Evolutionary conservation across 2,797 vertebrate species (phyloP).

Genomic region (Anolis apletophallus): DNA sequence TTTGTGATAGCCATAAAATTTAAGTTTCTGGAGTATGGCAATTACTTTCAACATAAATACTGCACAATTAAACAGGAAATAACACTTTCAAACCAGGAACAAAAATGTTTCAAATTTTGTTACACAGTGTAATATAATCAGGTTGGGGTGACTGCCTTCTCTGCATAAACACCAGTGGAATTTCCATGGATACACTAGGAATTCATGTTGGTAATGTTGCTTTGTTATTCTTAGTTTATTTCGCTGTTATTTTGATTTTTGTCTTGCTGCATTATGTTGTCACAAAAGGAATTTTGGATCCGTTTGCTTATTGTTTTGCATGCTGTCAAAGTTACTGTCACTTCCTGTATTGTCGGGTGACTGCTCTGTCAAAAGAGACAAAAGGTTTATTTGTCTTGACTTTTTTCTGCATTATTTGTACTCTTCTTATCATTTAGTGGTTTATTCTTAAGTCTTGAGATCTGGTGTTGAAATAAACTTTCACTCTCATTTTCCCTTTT

Average conservation of each 20-base stretch:
- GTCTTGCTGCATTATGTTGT: not conserved
- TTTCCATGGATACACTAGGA: not conserved
- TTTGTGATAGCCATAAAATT: too few species aligned
- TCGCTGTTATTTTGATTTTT: not conserved
- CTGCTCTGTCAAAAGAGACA: not conserved
- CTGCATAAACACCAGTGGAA: not conserved
- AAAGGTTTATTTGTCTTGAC: conserved; percentile 28
- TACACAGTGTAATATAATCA: not conserved
- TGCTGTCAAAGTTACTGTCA: conserved; percentile 17
- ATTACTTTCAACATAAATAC: too few species aligned
- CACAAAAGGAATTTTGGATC: not conserved
- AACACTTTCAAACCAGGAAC: too few species aligned
- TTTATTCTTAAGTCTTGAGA: not conserved
- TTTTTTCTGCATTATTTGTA: not conserved
- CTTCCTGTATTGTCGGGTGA: not conserved
- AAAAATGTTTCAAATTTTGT: too few species aligned
- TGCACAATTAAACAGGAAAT: too few species aligned
- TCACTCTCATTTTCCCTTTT: not conserved
- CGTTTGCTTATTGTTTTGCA: not conserved
- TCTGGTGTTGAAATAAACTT: not conserved
- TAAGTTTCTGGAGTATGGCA: too few species aligned
- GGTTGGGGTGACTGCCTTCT: not conserved
- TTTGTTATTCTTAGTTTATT: not conserved
- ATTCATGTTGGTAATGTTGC: not conserved
- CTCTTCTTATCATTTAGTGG: not conserved